Conservation (phyloP, 2,113 vertebrate genomes). For the Perccottus glenii region DNA sequence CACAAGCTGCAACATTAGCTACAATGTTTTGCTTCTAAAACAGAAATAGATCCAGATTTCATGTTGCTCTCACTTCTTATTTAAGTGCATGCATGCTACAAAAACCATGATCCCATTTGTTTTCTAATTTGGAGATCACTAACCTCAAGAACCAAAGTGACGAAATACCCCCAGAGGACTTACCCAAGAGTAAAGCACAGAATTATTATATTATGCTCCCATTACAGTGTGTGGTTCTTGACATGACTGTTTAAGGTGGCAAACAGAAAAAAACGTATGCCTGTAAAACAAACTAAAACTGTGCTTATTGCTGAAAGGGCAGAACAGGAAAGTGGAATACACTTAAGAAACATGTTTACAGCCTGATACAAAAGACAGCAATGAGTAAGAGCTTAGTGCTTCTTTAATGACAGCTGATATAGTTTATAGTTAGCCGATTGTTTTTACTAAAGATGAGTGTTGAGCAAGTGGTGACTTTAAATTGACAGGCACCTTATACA, state of each 20-base stretch:
- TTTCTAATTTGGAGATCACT: slow-evolving; percentile 28
- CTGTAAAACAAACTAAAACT: neutral
- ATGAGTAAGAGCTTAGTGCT: too few species aligned
- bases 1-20: neutral
- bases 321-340: too few species aligned
- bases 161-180: slow-evolving; percentile 19
- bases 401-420: too few species aligned
- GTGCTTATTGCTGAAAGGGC: neutral
- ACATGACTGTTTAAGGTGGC: slow-evolving; percentile 7
- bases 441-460: too few species aligned
- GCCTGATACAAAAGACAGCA: too few species aligned
- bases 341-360: too few species aligned
- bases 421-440: too few species aligned
- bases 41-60: slow-evolving; percentile 2
- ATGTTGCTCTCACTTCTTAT: slow-evolving; percentile 8
- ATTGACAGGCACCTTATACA: too few species aligned
- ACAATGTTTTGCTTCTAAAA: slow-evolving; percentile 7
- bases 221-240: neutral
- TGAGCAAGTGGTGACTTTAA: too few species aligned
- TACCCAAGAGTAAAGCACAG: slow-evolving; percentile 11
- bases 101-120: slow-evolving; percentile 38
- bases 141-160: slow-evolving; percentile 25
- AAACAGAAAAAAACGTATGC: slow-evolving; percentile 8
- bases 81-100: slow-evolving; percentile 1
- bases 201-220: neutral